phyloP scores from a whole-genome alignment of 2,797 vertebrate species.

The Coluber constrictor region DNA sequence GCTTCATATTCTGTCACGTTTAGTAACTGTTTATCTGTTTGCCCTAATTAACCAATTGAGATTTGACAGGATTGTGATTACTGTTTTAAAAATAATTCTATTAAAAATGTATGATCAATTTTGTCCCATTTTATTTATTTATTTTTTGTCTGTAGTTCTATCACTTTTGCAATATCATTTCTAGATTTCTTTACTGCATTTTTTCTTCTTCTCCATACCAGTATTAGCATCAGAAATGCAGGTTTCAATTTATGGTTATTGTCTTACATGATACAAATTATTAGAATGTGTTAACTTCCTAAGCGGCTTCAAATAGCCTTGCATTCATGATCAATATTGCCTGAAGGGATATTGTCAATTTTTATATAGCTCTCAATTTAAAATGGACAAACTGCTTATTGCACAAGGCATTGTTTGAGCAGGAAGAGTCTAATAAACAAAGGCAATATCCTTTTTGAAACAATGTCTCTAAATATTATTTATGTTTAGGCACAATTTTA shows the following conservation, averaged over 20 bases:
- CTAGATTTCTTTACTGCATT: neutral
- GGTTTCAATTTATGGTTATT: neutral
- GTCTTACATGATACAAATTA: neutral
- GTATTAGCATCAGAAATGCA: neutral
- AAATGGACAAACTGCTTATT: neutral
- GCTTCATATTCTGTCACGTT: neutral
- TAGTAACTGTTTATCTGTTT: neutral
- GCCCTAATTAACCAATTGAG: neutral
- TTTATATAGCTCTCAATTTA: neutral
- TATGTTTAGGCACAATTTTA: neutral
- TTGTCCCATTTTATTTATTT: neutral
- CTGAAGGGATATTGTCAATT: neutral
- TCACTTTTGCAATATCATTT: neutral
- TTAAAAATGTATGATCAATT: neutral
- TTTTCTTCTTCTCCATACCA: neutral
- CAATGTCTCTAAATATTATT: neutral
- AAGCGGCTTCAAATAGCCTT: neutral
- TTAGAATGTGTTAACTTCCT: neutral
- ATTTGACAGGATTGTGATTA: neutral
- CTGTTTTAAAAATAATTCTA: neutral
- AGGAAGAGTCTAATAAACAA: neutral
- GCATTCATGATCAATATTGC: neutral
- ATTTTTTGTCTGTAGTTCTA: neutral
- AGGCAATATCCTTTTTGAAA: neutral
- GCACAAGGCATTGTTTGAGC: neutral